These are phyloP conservation scores for Rachycentron canadum DNA, from an alignment of 2,797 vertebrate genomes.

Conservation along the genomic window DNA sequence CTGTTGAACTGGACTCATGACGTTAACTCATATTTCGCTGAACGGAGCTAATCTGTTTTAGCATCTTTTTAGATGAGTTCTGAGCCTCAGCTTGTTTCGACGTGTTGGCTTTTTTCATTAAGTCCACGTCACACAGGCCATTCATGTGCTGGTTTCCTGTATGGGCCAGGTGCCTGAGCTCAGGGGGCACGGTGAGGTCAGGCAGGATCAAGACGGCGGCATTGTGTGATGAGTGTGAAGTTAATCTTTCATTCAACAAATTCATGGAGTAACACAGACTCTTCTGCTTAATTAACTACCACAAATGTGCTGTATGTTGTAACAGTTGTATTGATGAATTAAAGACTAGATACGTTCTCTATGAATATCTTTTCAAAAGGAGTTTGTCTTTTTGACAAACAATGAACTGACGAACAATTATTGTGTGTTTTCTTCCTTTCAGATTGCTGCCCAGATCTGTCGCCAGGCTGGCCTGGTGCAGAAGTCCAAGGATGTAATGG, in stretches of 20 bases:
- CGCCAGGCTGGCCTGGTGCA: slow-evolving; percentile 87
- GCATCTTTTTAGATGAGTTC: neutral
- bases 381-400: too few relatives aligned
- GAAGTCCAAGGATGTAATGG: slow-evolving; percentile 89
- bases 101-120: slow-evolving; percentile 70
- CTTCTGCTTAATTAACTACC: neutral
- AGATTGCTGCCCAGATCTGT: slow-evolving; percentile 87
- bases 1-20: too few relatives aligned
- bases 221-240: slow-evolving; percentile 72
- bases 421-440: slow-evolving; percentile 11
- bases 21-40: too few relatives aligned
- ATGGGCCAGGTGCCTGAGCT: slow-evolving; percentile 73
- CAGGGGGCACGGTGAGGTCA: slow-evolving; percentile 69
- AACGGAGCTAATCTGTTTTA: too few relatives aligned
- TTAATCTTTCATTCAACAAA: slow-evolving; percentile 49
- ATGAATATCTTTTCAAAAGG: neutral
- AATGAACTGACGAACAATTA: too few relatives aligned
- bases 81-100: neutral
- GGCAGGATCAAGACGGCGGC: slow-evolving; percentile 56
- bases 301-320: neutral
- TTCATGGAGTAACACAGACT: too few relatives aligned
- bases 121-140: slow-evolving; percentile 67
- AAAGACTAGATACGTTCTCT: neutral
- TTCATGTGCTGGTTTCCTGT: slow-evolving; percentile 43
- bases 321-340: neutral